Base-by-base conservation (phyloP, 2,113 vertebrate genomes). In the Hippocampus barbouri region DNA sequence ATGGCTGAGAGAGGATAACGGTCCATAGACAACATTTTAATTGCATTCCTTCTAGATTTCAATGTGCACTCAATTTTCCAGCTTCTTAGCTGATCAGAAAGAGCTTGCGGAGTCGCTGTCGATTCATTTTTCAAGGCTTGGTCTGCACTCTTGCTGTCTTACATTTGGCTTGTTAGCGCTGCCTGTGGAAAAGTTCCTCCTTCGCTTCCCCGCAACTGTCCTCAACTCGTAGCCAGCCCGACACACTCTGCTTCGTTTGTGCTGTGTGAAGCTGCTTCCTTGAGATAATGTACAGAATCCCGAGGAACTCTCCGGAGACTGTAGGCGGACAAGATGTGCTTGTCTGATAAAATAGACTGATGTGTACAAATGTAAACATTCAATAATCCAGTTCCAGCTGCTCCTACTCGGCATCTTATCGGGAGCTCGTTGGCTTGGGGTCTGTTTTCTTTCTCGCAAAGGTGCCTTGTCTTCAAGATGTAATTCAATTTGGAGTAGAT, bases 281-380 rank as follows among this genome's bases (percentile, higher is more conserved):
- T 90, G 72, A 75, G 88, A 91, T 90, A 88, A 85, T 81, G 68
- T 47, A 25, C 71, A 2, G 14, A 60, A 69, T 85, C 85, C 80
- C 77, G n/a, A 69, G 84, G 79, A 89, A 85, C 72, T 71, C 68
- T 71, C 70, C 56, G 47, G 65, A 82, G 80, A 83, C 83, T 77
- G 76, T 49, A 69, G 80, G 80, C 79, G 66, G 81, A 83, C 78
- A 83, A 78, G 88, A 91, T 89, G 87, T 69, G 71, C 85, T 84
- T 25, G 47, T 85, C 72, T 69, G 90, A 91, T 91, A 90, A 84
- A 77, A 80, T 72, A 79, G 83, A 83, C 78, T 76, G 87, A 90
- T 78, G 84, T 83, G 79, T 72, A 81, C 80, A 83, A 87, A 79
- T 85, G 88, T 90, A 91, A 91, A 90, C 87, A 87, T 73, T 82